Percentiles rank a stretch among this genome's conserved stretches.
Conservation (phyloP, 2,797 vertebrate genomes). For the Fistularia tabacaria region DNA sequence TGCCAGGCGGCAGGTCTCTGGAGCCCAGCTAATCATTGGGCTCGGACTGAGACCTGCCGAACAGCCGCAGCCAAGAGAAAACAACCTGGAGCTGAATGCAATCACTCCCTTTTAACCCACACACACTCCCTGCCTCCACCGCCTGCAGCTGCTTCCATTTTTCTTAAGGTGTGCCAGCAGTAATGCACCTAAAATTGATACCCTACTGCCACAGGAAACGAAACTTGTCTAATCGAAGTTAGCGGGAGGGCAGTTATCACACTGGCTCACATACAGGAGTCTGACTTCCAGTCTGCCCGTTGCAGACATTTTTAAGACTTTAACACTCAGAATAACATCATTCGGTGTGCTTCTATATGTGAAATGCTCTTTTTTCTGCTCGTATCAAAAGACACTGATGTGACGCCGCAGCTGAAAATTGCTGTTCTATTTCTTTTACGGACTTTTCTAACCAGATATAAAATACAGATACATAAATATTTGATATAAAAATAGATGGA, state of each 20-base stretch:
- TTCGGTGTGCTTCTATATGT: neutral
- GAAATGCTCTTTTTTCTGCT: neutral
- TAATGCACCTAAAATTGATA: slow-evolving; percentile 28
- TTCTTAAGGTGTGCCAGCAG: slow-evolving; percentile 10
- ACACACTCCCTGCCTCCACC: slow-evolving; percentile 17
- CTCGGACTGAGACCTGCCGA: slow-evolving; percentile 32
- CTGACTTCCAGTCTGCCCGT: slow-evolving; percentile 13
- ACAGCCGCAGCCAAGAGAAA: slow-evolving; percentile 40
- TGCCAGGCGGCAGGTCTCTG: slow-evolving; percentile 31
- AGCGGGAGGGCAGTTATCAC: slow-evolving; percentile 33
- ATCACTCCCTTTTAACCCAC: slow-evolving; percentile 51
- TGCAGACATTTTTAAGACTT: slow-evolving; percentile 9
- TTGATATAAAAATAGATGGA: too few relatives aligned
- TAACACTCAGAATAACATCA: neutral
- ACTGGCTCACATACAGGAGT: slow-evolving; percentile 12
- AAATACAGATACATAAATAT: too few relatives aligned
- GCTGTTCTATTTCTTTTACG: too few relatives aligned
- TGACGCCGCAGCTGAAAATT: too few relatives aligned
- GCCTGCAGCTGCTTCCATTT: slow-evolving; percentile 29
- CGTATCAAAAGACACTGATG: slow-evolving; percentile 1
- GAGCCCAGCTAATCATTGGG: slow-evolving; percentile 42
- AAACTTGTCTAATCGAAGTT: slow-evolving; percentile 38
- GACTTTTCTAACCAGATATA: too few relatives aligned
- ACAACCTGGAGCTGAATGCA: slow-evolving; percentile 46
- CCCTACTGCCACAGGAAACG: slow-evolving; percentile 29